Evolutionary conservation across 2,113 vertebrate genomes (phyloP), one percentile per base, ranked within the genome.

Genomic region (Prionailurus viverrinus): DNA sequence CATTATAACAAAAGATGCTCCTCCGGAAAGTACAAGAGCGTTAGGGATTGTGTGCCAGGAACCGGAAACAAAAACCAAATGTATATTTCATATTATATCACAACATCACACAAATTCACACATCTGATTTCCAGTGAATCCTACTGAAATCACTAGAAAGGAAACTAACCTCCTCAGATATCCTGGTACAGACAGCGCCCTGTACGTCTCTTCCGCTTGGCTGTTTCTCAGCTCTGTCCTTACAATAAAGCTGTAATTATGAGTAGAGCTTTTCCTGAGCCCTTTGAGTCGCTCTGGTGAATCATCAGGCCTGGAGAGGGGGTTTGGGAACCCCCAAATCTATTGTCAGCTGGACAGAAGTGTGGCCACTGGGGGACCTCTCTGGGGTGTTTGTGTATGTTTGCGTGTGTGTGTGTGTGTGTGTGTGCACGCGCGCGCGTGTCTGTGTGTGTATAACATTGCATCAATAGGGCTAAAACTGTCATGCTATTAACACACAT

Each of bases 401-500:
- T 45, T 45, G 45, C 7, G 16, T 55, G 53, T 39, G 27, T 76
- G n/a, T 39, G 76, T 81, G 48, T 63, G 89, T 41, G 51, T 14
- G 27, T 23, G 74, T 4, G n/a, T n/a, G n/a, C n/a, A n/a, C 18
- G 31, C 27, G 31, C 48, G 61, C 16, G 55, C 19, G 41, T 48
- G 23, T 58, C 51, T 68, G 29, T 76, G 51, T 58, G 16, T 86
- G 27, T 66, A 5, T 53, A 58, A 51, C 36, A 55, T 31, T 78
- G 27, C 55, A 86, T 61, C 58, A 53, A 65, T 12, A 92, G 21
- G 58, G 25, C 48, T 88, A 85, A 97, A 69, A 41, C 69, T 96
- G 92, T 90, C 95, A 98, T 53, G 83, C 79, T 88, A 85, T 58
- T 79, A 97, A 81, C 63, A 96, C 87, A 96, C 78, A 86, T 41